Conservation (phyloP, 2,797 vertebrate genomes). For the Acropternis orthonyx region DNA sequence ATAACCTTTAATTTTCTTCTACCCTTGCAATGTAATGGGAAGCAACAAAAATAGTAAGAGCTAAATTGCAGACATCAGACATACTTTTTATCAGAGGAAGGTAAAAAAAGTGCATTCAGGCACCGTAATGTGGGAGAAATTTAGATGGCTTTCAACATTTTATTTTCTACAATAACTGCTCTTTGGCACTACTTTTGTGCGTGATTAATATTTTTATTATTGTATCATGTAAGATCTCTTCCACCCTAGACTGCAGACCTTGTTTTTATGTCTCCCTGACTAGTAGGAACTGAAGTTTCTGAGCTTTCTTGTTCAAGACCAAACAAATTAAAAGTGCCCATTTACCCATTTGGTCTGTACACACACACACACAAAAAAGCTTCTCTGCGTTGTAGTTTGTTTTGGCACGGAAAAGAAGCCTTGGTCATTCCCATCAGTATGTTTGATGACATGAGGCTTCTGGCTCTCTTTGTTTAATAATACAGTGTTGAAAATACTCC, state of each 20-base stretch:
- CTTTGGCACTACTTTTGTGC: neutral
- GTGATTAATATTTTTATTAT: neutral
- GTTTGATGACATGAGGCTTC: neutral
- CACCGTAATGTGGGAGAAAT: neutral
- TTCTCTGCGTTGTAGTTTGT: neutral
- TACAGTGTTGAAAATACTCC: neutral
- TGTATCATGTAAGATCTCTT: neutral
- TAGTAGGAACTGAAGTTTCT: neutral
- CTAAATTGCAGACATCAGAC: neutral
- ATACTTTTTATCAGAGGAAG: neutral
- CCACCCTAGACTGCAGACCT: neutral
- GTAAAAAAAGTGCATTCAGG: neutral
- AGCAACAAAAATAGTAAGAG: neutral
- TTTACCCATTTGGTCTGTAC: neutral
- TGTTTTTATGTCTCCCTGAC: neutral
- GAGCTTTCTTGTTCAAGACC: neutral
- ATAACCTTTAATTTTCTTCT: conserved; percentile 32
- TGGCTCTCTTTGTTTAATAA: neutral
- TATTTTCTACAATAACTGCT: neutral
- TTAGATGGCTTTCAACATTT: neutral
- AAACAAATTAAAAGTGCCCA: neutral
- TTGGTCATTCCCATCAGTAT: neutral
- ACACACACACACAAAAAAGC: neutral
- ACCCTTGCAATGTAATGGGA: neutral
- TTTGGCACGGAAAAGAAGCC: neutral